phyloP scores from a whole-genome alignment of 2,797 vertebrate genomes.

The Ciconia nigra region DNA sequence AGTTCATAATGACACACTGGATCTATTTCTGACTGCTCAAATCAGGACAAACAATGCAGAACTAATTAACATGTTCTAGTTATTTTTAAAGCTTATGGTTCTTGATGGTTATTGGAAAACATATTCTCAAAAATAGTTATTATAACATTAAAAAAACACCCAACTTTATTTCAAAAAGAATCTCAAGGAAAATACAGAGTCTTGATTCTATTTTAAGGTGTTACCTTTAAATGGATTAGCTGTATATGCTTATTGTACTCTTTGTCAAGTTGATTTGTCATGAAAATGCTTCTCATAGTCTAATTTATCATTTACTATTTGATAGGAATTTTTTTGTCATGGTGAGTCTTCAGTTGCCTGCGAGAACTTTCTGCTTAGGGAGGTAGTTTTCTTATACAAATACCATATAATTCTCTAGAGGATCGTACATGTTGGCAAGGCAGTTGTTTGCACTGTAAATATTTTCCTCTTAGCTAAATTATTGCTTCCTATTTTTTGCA shows the following conservation, averaged over 20 bases:
- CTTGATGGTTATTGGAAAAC: not conserved
- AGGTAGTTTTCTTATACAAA: not conserved
- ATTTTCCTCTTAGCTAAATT: not conserved
- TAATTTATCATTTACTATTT: not conserved
- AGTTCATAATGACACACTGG: not conserved
- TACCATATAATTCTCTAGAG: not conserved
- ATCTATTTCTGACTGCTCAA: not conserved
- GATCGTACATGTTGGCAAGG: not conserved
- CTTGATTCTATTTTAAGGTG: not conserved
- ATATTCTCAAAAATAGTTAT: not conserved
- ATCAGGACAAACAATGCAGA: not conserved
- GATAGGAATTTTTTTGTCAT: not conserved
- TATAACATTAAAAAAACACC: not conserved
- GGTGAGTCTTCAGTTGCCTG: accelerated
- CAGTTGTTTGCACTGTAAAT: not conserved
- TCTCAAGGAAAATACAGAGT: not conserved
- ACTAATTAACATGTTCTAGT: not conserved
- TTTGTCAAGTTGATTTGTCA: not conserved
- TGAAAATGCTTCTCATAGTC: not conserved
- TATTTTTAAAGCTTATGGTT: not conserved
- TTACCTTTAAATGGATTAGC: not conserved
- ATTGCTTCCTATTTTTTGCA: not conserved
- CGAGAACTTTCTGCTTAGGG: not conserved
- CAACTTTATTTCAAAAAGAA: not conserved
- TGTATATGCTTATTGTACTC: not conserved